phyloP scores from a whole-genome alignment of 2,113 vertebrate species.

The Hippolais icterina region DNA sequence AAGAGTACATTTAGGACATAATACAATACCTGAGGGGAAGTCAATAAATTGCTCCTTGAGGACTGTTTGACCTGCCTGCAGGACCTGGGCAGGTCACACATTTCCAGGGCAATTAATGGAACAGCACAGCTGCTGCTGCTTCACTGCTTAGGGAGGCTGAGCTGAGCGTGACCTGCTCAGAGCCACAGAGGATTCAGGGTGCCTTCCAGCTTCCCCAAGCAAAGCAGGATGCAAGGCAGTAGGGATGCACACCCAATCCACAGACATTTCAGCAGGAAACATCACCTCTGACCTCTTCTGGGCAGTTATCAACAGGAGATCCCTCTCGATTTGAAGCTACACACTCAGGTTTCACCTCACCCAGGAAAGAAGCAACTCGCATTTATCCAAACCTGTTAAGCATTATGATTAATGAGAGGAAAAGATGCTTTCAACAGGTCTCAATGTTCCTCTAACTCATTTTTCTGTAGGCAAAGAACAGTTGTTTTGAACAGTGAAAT shows the following conservation, averaged over 20 bases:
- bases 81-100: not conserved
- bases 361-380: not conserved
- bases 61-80: not conserved
- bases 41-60: not conserved
- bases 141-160: not conserved
- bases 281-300: not conserved
- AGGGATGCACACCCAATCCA: not conserved
- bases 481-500: slow-evolving; percentile 47
- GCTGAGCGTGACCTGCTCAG: not conserved
- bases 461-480: slow-evolving; percentile 37
- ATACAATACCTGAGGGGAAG: not conserved
- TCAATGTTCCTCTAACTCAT: not conserved
- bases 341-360: not conserved
- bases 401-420: not conserved
- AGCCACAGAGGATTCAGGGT: accelerated
- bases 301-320: not conserved
- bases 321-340: not conserved
- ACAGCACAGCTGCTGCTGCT: not conserved
- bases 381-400: not conserved
- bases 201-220: not conserved
- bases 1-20: not conserved
- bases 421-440: not conserved
- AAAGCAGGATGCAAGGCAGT: not conserved
- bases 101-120: not conserved
- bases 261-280: not conserved